Conservation (phyloP, 2,888 invertebrate genomes). For the Ischnura elegans region DNA sequence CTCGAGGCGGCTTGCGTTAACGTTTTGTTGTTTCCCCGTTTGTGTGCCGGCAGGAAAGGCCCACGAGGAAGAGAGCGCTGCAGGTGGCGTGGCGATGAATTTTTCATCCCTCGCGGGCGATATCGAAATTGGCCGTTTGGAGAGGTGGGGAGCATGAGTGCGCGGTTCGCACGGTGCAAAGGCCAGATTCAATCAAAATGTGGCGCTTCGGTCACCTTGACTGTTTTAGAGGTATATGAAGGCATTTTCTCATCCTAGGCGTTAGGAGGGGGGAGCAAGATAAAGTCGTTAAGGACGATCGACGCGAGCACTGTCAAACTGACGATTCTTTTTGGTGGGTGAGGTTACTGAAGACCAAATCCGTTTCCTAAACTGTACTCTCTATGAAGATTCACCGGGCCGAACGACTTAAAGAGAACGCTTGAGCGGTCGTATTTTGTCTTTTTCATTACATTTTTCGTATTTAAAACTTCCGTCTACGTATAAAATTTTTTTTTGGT, state of each 20-base stretch:
- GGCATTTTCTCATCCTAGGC: neutral
- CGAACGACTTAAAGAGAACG: too few relatives aligned
- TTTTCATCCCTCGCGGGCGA: conserved; percentile 32
- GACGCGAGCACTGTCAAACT: too few relatives aligned
- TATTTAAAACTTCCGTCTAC: too few relatives aligned
- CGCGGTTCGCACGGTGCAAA: neutral
- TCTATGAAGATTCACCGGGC: too few relatives aligned
- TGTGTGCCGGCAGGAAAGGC: neutral
- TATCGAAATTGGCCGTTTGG: neutral
- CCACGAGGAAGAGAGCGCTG: neutral
- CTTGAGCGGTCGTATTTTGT: too few relatives aligned
- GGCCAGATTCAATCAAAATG: conserved; percentile 8
- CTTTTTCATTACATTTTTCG: too few relatives aligned
- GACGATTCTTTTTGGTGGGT: too few relatives aligned
- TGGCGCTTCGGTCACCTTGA: conserved; percentile 26
- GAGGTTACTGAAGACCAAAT: too few relatives aligned
- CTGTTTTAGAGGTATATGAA: neutral
- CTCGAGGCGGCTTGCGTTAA: neutral
- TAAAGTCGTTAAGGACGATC: too few relatives aligned
- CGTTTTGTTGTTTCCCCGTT: neutral
- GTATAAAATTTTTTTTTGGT: too few relatives aligned
- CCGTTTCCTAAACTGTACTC: too few relatives aligned
- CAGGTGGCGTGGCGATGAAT: conserved; percentile 29
- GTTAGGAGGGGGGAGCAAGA: too few relatives aligned
- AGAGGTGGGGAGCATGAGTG: neutral